These are phyloP conservation scores for Nematostella vectensis DNA, from an alignment of 92 coral and sea anemone species.

Conservation along the genomic window DNA sequence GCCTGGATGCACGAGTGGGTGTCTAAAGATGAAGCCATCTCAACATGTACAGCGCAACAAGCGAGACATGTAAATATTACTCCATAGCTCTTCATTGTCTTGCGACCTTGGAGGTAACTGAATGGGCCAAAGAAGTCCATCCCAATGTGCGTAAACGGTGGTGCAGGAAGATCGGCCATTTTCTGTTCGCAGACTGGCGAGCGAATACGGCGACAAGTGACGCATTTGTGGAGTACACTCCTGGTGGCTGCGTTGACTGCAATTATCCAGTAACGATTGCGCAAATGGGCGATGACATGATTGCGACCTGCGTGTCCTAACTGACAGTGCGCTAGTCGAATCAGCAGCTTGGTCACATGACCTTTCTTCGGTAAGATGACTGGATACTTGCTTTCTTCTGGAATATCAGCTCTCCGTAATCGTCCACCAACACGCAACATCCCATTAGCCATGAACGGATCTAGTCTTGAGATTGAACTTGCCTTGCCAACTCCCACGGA, in stretches of 20 bases:
- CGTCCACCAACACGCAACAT: conserved; percentile 59
- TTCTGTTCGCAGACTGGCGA: conserved; percentile 34
- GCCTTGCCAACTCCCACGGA: conserved; percentile 1
- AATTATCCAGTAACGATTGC: conserved; percentile 52
- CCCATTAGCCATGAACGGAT: conserved; percentile 43
- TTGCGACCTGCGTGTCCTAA: conserved; percentile 58
- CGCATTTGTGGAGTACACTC: conserved; percentile 39
- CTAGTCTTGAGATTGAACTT: conserved; percentile 39
- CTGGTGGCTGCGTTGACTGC: conserved; percentile 34
- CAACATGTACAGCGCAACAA: conserved; percentile 50
- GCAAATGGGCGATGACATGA: conserved; percentile 36
- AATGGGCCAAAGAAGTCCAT: conserved; percentile 53
- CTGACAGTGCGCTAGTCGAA: conserved; percentile 22
- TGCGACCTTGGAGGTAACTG: conserved; percentile 24
- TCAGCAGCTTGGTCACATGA: conserved; percentile 37
- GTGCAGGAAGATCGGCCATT: conserved; percentile 61
- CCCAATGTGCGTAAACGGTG: conserved; percentile 46
- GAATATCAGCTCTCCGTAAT: conserved; percentile 42
- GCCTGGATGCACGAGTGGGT: conserved; percentile 42
- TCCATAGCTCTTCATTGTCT: conserved; percentile 33
- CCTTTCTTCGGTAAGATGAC: conserved; percentile 44
- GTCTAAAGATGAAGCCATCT: conserved; percentile 39
- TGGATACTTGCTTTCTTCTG: conserved; percentile 41
- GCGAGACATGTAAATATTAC: conserved; percentile 40
- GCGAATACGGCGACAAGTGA: conserved; percentile 37